Evolutionary conservation across 2,797 vertebrate genomes (phyloP).

Genomic region (Pipistrellus pygmaeus): DNA sequence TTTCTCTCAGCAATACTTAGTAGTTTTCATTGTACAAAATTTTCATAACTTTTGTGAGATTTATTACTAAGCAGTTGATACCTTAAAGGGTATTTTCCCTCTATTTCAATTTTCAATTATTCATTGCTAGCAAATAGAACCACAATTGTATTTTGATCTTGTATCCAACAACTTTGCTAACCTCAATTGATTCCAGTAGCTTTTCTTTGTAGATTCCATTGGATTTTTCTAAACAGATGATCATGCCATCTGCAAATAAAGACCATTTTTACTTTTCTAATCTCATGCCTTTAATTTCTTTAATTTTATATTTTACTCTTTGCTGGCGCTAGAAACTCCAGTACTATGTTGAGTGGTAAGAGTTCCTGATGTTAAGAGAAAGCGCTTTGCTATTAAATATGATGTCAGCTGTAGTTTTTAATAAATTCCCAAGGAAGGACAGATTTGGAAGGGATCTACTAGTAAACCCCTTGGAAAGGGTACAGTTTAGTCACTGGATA

Average conservation of each 20-base stretch:
- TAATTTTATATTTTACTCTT: not conserved
- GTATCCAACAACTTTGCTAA: not conserved
- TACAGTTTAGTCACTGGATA: not conserved
- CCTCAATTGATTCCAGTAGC: not conserved
- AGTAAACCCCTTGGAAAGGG: not conserved
- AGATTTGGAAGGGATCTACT: not conserved
- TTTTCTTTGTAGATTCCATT: not conserved
- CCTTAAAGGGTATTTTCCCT: not conserved
- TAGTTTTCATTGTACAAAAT: not conserved
- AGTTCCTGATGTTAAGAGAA: not conserved
- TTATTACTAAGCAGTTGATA: not conserved
- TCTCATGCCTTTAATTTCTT: not conserved
- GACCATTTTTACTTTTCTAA: not conserved
- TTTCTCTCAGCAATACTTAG: conserved; percentile 15
- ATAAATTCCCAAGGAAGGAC: conserved; percentile 18
- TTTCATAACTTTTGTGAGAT: not conserved
- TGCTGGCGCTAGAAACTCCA: not conserved
- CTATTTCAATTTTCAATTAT: not conserved
- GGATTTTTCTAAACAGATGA: not conserved
- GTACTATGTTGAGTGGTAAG: not conserved
- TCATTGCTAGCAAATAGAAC: not conserved
- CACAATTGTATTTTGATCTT: conserved; percentile 9
- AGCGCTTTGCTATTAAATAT: not conserved
- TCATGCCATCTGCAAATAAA: conserved; percentile 20
- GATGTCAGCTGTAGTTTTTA: not conserved